Percentiles rank a stretch among this genome's conserved stretches.
These are phyloP conservation scores for Gymnoscopelus microlampas DNA, from an alignment of 2,797 vertebrate genomes.

Conservation along the genomic window DNA sequence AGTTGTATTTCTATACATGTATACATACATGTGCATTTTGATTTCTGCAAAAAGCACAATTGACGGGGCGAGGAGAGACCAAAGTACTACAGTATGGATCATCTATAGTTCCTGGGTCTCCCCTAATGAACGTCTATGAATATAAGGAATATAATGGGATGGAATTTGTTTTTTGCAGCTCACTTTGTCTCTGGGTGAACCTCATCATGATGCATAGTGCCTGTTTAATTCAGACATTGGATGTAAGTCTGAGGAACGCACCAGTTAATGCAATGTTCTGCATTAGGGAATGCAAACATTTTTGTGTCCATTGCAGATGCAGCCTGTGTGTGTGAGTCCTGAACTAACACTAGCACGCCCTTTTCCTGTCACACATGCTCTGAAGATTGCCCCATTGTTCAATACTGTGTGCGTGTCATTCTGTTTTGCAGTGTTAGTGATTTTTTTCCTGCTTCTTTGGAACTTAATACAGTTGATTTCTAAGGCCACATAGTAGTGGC, in stretches of 20 bases:
- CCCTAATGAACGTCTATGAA: too few species aligned
- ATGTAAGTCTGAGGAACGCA: not conserved
- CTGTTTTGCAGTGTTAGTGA: not conserved
- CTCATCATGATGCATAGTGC: not conserved
- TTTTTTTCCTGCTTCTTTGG: not conserved
- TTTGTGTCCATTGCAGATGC: slow-evolving; percentile 23
- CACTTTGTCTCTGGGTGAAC: not conserved
- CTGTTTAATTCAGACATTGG: not conserved
- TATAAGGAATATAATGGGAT: too few species aligned
- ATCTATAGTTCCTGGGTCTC: too few species aligned
- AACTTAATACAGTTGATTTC: too few species aligned
- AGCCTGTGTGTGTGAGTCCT: slow-evolving; percentile 1
- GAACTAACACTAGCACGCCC: not conserved
- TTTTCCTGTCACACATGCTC: not conserved
- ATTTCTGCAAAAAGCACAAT: too few species aligned
- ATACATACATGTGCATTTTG: too few species aligned
- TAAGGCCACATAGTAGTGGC: too few species aligned
- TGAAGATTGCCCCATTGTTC: slow-evolving; percentile 1
- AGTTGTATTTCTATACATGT: too few species aligned
- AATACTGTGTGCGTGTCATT: not conserved
- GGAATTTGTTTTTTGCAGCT: not conserved
- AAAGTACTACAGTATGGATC: too few species aligned
- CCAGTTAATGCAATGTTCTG: not conserved
- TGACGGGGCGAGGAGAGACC: too few species aligned
- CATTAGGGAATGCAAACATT: slow-evolving; percentile 9